Conservation (phyloP, 23 tunicate species). For the Trididemnum nubilum region DNA sequence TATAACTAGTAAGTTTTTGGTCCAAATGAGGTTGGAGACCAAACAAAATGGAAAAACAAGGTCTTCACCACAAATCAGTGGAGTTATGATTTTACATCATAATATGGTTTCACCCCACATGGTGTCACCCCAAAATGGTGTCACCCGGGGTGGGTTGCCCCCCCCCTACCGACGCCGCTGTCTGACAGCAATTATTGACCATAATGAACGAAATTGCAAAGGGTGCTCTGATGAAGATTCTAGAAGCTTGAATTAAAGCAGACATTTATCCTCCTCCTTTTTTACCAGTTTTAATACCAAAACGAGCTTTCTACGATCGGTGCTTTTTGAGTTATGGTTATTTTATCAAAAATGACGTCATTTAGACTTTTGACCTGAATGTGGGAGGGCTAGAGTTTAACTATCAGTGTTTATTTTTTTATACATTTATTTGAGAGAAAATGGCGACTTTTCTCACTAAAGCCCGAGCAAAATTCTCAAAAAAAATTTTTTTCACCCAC, state of each 20-base stretch:
- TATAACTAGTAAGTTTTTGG: too few relatives aligned
- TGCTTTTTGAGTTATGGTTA: conserved; percentile 1
- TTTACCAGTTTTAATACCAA: not conserved
- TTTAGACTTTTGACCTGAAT: not conserved
- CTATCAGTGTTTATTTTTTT: not conserved
- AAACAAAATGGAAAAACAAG: too few relatives aligned
- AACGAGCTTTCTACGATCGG: conserved; percentile 9
- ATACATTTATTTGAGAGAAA: not conserved
- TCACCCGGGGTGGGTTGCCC: too few relatives aligned
- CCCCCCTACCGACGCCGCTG: too few relatives aligned
- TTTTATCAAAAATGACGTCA: conserved; percentile 12
- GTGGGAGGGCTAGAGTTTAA: conserved; percentile 5
- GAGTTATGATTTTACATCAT: too few relatives aligned
- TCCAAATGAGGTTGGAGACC: too few relatives aligned
- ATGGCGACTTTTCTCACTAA: conserved; percentile 14
- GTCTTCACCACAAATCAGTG: too few relatives aligned
- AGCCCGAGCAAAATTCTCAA: not conserved
- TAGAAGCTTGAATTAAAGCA: conserved; percentile 1
- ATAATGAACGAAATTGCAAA: conserved; percentile 5
- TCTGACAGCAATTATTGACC: too few relatives aligned
- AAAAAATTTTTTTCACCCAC: conserved; percentile 2
- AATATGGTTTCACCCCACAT: too few relatives aligned
- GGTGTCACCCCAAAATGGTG: too few relatives aligned
- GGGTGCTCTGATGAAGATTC: conserved; percentile 4
- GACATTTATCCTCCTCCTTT: not conserved